Evolutionary conservation across 2,113 vertebrate genomes (phyloP).

Genomic region (Tricholaema leucomelas): DNA sequence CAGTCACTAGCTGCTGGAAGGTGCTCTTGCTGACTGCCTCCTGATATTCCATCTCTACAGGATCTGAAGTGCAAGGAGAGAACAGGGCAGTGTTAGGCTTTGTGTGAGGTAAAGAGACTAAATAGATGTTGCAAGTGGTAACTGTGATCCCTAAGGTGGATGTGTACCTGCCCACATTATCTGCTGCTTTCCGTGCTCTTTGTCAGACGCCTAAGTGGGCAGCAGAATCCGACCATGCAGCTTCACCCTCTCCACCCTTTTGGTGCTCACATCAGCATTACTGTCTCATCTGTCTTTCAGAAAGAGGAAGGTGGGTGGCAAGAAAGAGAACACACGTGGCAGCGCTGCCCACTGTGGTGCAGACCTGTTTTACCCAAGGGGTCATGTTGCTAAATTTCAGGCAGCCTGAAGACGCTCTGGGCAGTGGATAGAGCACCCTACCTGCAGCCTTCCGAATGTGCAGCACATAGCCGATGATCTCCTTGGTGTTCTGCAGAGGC

Average conservation of each 20-base stretch:
- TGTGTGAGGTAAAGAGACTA: neutral
- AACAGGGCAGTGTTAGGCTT: neutral
- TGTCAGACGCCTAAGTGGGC: neutral
- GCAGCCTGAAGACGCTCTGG: neutral
- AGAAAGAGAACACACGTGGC: neutral
- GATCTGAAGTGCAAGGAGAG: slow-evolving; percentile 76
- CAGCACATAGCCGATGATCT: slow-evolving; percentile 96
- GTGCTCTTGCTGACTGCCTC: slow-evolving; percentile 96
- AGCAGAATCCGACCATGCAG: neutral
- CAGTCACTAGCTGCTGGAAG: slow-evolving; percentile 90
- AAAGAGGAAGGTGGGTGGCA: neutral
- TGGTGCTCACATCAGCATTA: neutral
- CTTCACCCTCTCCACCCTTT: neutral
- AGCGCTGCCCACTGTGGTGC: neutral
- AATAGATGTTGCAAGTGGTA: neutral
- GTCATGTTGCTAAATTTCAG: fast-evolving
- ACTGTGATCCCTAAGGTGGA: neutral
- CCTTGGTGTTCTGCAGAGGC: slow-evolving; percentile 89
- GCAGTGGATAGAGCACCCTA: neutral
- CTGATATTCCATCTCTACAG: slow-evolving; percentile 93
- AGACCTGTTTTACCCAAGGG: neutral
- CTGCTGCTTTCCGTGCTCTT: neutral
- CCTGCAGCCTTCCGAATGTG: slow-evolving; percentile 92
- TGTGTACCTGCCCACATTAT: neutral
- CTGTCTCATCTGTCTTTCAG: neutral